Evolutionary conservation across 30 jellyfish, hydroid and myxozoan species (phyloP).

Genomic region (Turritopsis dohrnii): DNA sequence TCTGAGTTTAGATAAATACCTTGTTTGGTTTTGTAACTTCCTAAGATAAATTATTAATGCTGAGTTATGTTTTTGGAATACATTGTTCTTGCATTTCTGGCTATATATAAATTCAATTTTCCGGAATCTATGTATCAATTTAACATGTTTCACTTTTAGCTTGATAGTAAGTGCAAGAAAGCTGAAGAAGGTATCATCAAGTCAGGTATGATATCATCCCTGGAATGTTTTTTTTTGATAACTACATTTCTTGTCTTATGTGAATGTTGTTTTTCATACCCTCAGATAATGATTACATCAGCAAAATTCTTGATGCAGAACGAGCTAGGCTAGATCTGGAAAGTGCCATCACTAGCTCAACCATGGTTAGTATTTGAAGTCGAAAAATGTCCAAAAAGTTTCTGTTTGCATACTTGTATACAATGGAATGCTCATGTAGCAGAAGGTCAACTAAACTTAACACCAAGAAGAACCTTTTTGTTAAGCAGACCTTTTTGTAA

Average conservation of each 20-base stretch:
- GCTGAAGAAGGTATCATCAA: constrained; percentile 82
- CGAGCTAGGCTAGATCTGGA: constrained; percentile 76
- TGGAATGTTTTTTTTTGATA: neutral
- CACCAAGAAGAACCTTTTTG: no score
- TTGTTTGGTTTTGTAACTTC: neutral
- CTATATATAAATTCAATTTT: no score
- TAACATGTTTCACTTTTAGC: constrained; percentile 32
- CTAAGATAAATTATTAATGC: no score
- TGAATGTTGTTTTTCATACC: constrained; percentile 22
- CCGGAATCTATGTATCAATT: no score
- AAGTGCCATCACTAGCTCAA: constrained; percentile 37
- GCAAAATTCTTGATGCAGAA: constrained; percentile 62
- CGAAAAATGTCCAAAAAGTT: neutral
- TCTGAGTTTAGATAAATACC: neutral
- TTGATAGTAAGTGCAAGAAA: constrained; percentile 80
- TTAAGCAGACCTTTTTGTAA: no score
- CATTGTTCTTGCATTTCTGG: no score
- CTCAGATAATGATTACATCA: constrained; percentile 71
- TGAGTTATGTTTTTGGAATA: no score
- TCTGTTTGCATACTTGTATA: no score
- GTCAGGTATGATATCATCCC: constrained; percentile 41
- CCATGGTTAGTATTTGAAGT: constrained; percentile 43
- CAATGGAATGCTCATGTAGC: no score
- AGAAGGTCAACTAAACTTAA: no score
- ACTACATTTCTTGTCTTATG: neutral